Evolutionary conservation across 2,113 vertebrate genomes (phyloP), one percentile per base, ranked within the genome.

Genomic region (Chaenocephalus aceratus): DNA sequence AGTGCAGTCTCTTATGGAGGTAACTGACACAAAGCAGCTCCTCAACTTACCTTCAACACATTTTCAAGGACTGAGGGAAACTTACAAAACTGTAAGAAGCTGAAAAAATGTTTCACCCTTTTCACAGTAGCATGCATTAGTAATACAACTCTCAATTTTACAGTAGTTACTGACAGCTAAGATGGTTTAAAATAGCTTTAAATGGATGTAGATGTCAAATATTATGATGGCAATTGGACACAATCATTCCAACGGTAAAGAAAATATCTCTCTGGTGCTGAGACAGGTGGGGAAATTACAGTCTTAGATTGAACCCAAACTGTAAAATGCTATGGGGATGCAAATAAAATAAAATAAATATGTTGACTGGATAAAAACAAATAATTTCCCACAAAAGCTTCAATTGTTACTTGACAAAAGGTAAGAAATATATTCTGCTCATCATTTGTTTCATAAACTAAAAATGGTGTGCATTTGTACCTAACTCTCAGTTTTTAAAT

Each of bases 21-120:
- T 53, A 88, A 76, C 75, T 60, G 83, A 90, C 84, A 73, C 58
- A 70, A 84, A 86, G 83, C 80, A 88, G 82, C 87, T 88, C 86
- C 82, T 78, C 64, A 82, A 74, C 73, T 75, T 80, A 83, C 73
- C 77, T 87, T 80, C 77, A 89, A 63, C 80, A 82, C 68, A 82
- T 73, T 73, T 79, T 87, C 82, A 88, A 88, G 65, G 85, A 80
- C 72, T 77, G 46, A 58, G 54, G 60, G 61, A 79, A 80, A 79
- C 54, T 76, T 66, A 34, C 1, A 34, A 54, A 82, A 72, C n/a
- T 60, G 14, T 30, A 53, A 18, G 0, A 41, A 41, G 36, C 36
- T 41, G 7, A 0, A 18, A 74, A 14, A 63, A 79, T 66, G 10
- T 15, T 46, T 10, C 34, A 36, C 14, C 30, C 10, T 60, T 77